Evolutionary conservation across 2,113 vertebrate species (phyloP).

Genomic region (Gobiocypris rarus): DNA sequence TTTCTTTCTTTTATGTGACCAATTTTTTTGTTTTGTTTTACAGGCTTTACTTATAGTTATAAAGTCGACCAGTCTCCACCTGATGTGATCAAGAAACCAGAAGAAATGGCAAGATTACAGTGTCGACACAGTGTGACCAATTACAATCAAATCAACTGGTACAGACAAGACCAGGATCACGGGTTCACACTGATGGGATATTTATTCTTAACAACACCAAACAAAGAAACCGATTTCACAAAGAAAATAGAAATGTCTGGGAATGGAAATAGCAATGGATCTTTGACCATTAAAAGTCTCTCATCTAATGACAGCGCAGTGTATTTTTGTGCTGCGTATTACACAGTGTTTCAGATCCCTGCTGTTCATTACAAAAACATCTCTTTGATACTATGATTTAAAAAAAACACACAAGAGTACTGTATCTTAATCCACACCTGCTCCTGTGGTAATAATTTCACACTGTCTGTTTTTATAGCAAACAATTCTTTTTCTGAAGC

Average conservation of each 20-base stretch:
- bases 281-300: conserved; percentile 32
- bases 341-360: conserved; percentile 38
- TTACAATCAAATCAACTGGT: conserved; percentile 33
- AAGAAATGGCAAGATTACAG: not conserved
- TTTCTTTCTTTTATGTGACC: not conserved
- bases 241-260: conserved; percentile 26
- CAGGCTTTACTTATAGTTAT: conserved; percentile 2
- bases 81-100: not conserved
- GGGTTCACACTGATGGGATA: conserved; percentile 24
- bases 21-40: not conserved
- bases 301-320: conserved; percentile 22
- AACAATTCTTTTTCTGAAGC: not conserved
- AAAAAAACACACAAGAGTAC: no score
- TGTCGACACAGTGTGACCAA: not conserved
- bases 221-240: not conserved
- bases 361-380: no score
- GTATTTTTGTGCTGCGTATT: conserved; percentile 49
- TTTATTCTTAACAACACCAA: not conserved
- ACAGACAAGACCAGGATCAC: conserved; percentile 5
- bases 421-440: conserved; percentile 30
- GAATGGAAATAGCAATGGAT: conserved; percentile 31
- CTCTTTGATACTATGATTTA: no score
- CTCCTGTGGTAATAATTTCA: conserved; percentile 5
- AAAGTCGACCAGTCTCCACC: conserved; percentile 14
- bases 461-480: not conserved